Conservation (phyloP, 1,140 invertebrate species). For the Drosophila navojoa region DNA sequence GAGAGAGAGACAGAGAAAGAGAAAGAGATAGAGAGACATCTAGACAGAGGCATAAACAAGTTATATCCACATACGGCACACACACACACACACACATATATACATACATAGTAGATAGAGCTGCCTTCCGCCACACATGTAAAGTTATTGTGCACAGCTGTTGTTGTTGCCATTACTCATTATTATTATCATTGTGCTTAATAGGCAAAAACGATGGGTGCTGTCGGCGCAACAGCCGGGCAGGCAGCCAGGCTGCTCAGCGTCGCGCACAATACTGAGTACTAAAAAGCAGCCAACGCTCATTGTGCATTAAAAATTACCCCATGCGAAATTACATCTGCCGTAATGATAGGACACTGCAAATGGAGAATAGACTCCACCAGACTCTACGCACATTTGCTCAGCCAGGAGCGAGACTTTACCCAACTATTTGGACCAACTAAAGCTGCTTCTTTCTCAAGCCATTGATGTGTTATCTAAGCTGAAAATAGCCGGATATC, state of each 20-base stretch:
- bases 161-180: constrained; percentile 71
- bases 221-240: not conserved
- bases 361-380: not conserved
- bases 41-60: not conserved
- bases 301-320: constrained; percentile 71
- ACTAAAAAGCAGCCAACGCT: constrained; percentile 11
- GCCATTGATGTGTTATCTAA: no score
- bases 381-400: no score
- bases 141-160: constrained; percentile 72
- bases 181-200: constrained; percentile 78
- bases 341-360: constrained; percentile 56
- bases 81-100: constrained; percentile 1
- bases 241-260: not conserved
- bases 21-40: no score
- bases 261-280: constrained; percentile 2
- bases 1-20: no score
- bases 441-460: no score
- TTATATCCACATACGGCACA: not conserved
- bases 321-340: constrained; percentile 38
- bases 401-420: no score
- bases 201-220: constrained; percentile 44
- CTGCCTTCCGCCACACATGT: constrained; percentile 17
- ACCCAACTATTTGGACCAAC: no score
- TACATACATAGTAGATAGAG: not conserved
- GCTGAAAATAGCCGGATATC: no score